phyloP scores from a whole-genome alignment of 2,797 vertebrate species.

The Columba guinea region DNA sequence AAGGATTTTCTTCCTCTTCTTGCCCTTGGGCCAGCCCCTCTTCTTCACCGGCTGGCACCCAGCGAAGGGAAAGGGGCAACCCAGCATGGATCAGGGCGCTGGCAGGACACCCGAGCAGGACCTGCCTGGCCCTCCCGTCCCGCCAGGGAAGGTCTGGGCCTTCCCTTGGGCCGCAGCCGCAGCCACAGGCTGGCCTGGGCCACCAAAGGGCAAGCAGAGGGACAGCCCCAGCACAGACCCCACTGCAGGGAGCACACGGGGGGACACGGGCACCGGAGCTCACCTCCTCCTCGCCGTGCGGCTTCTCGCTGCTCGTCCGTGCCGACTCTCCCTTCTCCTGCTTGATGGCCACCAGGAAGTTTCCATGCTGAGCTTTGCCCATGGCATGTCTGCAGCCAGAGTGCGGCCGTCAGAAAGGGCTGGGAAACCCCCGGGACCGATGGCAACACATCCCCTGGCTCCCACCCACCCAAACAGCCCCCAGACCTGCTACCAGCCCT shows the following conservation, averaged over 20 bases:
- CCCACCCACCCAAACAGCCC: background rate
- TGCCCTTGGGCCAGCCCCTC: slow-evolving; percentile 97
- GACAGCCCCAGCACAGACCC: background rate
- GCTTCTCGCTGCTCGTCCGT: slow-evolving; percentile 64
- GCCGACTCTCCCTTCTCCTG: slow-evolving; percentile 88
- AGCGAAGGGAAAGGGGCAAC: background rate
- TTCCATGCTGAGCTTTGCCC: slow-evolving; percentile 72
- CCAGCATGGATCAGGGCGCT: rapidly evolving
- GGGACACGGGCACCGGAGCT: rapidly evolving
- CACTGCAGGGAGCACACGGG: rapidly evolving
- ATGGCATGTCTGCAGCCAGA: slow-evolving; percentile 64
- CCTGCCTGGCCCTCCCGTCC: rapidly evolving
- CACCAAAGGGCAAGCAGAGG: rapidly evolving
- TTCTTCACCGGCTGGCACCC: slow-evolving; percentile 89
- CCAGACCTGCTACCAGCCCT: rapidly evolving
- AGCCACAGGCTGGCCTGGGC: background rate
- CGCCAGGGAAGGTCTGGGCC: background rate
- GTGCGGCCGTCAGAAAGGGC: rapidly evolving
- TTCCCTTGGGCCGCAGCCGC: background rate
- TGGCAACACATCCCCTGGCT: rapidly evolving
- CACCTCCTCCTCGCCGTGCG: slow-evolving; percentile 83
- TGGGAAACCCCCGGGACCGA: rapidly evolving
- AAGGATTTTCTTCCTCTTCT: slow-evolving; percentile 97
- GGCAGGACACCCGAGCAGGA: background rate
- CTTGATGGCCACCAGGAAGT: slow-evolving; percentile 89